Evolutionary conservation across 2,888 invertebrate genomes (phyloP).

Genomic region (Lordiphosa andalusiaca): DNA sequence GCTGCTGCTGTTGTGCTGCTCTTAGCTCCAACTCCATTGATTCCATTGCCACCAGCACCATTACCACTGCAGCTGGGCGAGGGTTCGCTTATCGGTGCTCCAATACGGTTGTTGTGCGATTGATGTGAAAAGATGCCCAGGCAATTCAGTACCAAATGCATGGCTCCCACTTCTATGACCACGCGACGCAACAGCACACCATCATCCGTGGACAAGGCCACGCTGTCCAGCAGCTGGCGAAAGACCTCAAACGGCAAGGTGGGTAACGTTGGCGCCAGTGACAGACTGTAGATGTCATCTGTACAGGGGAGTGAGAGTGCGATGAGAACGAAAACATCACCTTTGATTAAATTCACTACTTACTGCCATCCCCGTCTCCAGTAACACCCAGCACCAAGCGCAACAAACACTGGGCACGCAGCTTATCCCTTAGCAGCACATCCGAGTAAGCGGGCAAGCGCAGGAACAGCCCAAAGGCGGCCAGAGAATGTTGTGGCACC

Average conservation of each 20-base stretch:
- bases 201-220: conserved; percentile 88
- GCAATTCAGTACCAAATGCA: conserved; percentile 92
- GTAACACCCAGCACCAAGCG: conserved; percentile 93
- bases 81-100: conserved; percentile 43
- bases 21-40: conserved; percentile 23
- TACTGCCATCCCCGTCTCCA: conserved; percentile 94
- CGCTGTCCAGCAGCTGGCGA: conserved; percentile 88
- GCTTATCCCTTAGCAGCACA: conserved; percentile 90
- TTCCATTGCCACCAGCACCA: conserved; percentile 32
- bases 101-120: conserved; percentile 82
- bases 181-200: conserved; percentile 88
- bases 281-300: conserved; percentile 87
- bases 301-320: background rate
- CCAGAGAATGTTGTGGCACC: conserved; percentile 93
- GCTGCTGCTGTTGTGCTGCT: conserved; percentile 7
- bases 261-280: conserved; percentile 85
- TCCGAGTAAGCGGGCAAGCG: conserved; percentile 95
- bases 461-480: conserved; percentile 93
- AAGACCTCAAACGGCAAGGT: conserved; percentile 82
- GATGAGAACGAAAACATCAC: no score
- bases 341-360: conserved; percentile 52
- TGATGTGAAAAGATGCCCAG: conserved; percentile 94
- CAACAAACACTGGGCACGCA: conserved; percentile 91
- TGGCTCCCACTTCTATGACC: conserved; percentile 91
- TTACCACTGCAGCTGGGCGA: conserved; percentile 24